These are phyloP conservation scores for Luffia ferchaultella DNA, from an alignment of 2,888 invertebrate genomes.

Conservation along the genomic window DNA sequence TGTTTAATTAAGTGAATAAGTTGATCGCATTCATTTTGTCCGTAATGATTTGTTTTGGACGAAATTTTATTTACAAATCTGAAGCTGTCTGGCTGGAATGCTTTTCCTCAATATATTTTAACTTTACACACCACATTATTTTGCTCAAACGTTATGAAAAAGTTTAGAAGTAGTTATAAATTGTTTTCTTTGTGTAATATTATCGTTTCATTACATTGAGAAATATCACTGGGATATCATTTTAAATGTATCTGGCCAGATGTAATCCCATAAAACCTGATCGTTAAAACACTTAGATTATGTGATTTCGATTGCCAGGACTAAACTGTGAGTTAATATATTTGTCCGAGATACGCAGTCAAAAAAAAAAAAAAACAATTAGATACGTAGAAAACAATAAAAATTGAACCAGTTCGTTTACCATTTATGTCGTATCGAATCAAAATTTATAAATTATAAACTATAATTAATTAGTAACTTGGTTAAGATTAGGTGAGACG, in stretches of 20 bases:
- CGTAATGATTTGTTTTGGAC: conserved; percentile 31
- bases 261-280: conserved; percentile 25
- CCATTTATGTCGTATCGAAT: conserved; percentile 63
- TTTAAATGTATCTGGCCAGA: too few species aligned
- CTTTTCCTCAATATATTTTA: conserved; percentile 24
- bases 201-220: too few species aligned
- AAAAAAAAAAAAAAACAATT: too few species aligned
- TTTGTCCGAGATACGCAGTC: conserved; percentile 20
- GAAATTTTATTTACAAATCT: conserved; percentile 25
- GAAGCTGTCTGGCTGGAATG: conserved; percentile 55
- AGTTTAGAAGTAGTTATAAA: neutral
- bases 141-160: conserved; percentile 43
- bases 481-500: conserved; percentile 67
- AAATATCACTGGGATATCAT: too few species aligned
- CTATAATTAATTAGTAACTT: conserved; percentile 52
- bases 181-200: neutral
- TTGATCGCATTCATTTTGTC: conserved; percentile 32
- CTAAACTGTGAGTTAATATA: conserved; percentile 36
- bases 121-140: conserved; percentile 21
- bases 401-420: conserved; percentile 55
- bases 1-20: conserved; percentile 36
- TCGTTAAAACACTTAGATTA: conserved; percentile 23
- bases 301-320: conserved; percentile 47
- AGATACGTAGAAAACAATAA: conserved; percentile 44
- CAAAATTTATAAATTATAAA: conserved; percentile 62